A percentile compares a stretch with the other conserved stretches of the same genome.
These are phyloP conservation scores for Trinorchestia longiramus DNA, from an alignment of 1,140 invertebrate species.

Conservation along the genomic window DNA sequence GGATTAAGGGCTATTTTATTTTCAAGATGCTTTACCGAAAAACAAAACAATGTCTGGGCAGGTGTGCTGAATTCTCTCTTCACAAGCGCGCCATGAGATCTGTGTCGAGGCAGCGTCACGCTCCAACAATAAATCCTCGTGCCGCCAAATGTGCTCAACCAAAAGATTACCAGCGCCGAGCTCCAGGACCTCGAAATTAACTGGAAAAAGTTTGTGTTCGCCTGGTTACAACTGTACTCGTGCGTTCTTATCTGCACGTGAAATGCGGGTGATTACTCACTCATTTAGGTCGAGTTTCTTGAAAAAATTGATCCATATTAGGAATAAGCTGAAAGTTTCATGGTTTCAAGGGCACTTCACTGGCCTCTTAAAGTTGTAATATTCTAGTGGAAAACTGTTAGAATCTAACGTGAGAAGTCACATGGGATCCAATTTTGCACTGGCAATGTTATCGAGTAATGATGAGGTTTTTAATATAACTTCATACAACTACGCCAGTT, in stretches of 20 bases:
- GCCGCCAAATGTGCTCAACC: not conserved
- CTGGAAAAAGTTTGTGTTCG: not conserved
- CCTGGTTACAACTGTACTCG: not conserved
- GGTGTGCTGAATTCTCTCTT: not conserved
- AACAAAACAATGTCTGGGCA: not conserved
- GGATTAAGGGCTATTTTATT: too few relatives aligned
- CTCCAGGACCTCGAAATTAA: not conserved
- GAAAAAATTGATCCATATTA: too few relatives aligned
- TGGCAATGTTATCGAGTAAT: not conserved
- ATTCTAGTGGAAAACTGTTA: not conserved
- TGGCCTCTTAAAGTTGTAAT: not conserved
- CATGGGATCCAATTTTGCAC: not conserved
- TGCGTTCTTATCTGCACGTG: not conserved
- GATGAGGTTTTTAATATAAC: not conserved
- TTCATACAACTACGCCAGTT: not conserved
- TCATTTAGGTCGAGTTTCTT: too few relatives aligned
- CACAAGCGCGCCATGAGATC: not conserved
- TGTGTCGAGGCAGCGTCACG: not conserved
- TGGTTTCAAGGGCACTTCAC: not conserved
- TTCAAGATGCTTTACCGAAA: too few relatives aligned
- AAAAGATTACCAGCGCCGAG: not conserved
- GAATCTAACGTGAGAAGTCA: not conserved
- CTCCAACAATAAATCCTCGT: not conserved
- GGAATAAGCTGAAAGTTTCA: not conserved
- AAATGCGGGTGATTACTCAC: too few relatives aligned